Percentiles rank a stretch among this genome's conserved stretches.
Evolutionary conservation across 2,797 vertebrate species (phyloP).

Genomic region (Gouania willdenowi): DNA sequence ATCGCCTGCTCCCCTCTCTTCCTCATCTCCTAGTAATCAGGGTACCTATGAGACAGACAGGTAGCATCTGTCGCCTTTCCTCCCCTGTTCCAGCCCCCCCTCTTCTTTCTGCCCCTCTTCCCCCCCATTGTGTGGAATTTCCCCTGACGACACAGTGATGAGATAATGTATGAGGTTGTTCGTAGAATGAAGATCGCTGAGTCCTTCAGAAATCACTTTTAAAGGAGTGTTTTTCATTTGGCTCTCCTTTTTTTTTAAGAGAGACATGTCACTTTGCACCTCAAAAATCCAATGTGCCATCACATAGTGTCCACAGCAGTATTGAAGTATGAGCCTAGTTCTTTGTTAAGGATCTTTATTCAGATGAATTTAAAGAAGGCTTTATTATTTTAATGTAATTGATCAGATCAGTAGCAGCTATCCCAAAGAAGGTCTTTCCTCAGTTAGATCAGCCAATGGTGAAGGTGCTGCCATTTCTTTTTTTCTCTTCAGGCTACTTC

Average conservation of each 20-base stretch:
- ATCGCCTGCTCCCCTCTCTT: conserved; percentile 65
- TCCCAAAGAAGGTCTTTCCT: conserved; percentile 39
- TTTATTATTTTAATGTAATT: conserved; percentile 18
- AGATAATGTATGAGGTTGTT: conserved; percentile 47
- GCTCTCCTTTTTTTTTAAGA: no score
- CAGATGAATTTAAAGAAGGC: neutral
- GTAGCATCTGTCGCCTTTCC: conserved; percentile 76
- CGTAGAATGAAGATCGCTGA: conserved; percentile 11
- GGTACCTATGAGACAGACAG: conserved; percentile 78
- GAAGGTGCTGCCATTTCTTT: conserved; percentile 54
- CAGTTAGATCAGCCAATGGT: conserved; percentile 44
- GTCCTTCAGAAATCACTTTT: neutral
- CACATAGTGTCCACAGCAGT: neutral
- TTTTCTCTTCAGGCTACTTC: conserved; percentile 51
- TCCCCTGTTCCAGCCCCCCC: conserved; percentile 51
- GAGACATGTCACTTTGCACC: neutral
- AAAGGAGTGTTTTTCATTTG: neutral
- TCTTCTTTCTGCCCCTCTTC: conserved; percentile 48
- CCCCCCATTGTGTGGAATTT: conserved; percentile 44
- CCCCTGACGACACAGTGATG: conserved; percentile 43
- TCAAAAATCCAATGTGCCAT: neutral
- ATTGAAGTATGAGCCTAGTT: neutral
- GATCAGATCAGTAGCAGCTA: conserved; percentile 42
- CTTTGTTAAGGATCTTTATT: neutral
- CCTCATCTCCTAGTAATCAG: conserved; percentile 76